Percentiles rank a stretch among this genome's conserved stretches.
Conservation (phyloP, 1,140 invertebrate genomes). For the Tetragnatha versicolor region DNA sequence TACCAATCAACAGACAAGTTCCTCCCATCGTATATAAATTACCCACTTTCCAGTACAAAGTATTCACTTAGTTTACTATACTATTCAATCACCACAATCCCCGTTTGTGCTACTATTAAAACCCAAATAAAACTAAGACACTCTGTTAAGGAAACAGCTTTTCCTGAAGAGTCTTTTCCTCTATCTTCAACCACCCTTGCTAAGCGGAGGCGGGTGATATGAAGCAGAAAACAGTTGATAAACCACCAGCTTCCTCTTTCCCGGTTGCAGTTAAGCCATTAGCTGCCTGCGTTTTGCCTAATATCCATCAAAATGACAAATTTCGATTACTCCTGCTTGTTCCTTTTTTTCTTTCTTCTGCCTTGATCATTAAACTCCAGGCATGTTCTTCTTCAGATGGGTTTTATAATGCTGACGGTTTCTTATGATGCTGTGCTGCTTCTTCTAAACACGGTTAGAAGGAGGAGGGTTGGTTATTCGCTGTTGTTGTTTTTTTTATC, state of each 20-base stretch:
- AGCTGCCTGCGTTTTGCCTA: constrained; percentile 38
- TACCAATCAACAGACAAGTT: no score
- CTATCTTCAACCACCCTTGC: background rate
- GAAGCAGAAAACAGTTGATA: constrained; percentile 38
- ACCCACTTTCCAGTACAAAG: no score
- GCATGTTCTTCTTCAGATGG: constrained; percentile 42
- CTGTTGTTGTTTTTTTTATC: background rate
- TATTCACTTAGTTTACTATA: no score
- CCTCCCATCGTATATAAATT: no score
- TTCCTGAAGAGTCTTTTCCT: no score
- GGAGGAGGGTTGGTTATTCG: background rate
- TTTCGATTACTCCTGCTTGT: constrained; percentile 34
- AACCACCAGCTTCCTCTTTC: constrained; percentile 24
- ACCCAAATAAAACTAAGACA: no score
- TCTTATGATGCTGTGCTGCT: background rate
- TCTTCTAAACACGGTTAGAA: constrained; percentile 19
- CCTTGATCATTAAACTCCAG: constrained; percentile 39
- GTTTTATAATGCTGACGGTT: constrained; percentile 31
- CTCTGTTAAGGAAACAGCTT: no score
- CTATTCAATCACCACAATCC: no score
- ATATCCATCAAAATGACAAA: constrained; percentile 53
- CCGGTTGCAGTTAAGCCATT: constrained; percentile 37
- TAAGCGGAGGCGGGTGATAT: constrained; percentile 8
- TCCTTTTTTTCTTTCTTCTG: background rate
- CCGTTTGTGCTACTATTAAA: no score